These are phyloP conservation scores for Montipora capitata DNA, from an alignment of 92 coral and sea anemone genomes.

Conservation along the genomic window DNA sequence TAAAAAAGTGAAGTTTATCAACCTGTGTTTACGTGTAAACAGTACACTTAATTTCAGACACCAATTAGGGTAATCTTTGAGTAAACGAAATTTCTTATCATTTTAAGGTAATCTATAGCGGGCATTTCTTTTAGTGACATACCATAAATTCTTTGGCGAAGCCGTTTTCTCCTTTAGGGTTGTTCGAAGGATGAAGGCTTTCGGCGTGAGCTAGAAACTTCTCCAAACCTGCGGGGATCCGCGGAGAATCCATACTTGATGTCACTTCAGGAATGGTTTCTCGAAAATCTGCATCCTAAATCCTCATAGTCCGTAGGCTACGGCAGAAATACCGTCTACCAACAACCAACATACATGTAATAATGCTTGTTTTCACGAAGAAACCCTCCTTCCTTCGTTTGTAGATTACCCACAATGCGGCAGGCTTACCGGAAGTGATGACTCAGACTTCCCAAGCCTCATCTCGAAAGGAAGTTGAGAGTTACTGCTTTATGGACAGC, in stretches of 20 bases:
- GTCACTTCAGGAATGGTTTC: not conserved
- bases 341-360: too few relatives aligned
- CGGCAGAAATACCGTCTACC: not conserved
- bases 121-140: not conserved
- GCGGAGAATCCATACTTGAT: constrained; percentile 16
- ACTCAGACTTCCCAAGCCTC: not conserved
- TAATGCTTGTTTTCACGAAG: too few relatives aligned
- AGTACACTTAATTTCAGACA: not conserved
- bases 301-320: not conserved
- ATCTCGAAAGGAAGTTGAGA: not conserved
- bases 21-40: not conserved
- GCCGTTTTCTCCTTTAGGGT: constrained; percentile 81
- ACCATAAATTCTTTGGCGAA: constrained; percentile 97
- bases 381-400: not conserved
- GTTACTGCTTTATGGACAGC: too few relatives aligned
- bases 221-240: constrained; percentile 33
- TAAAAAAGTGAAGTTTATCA: not conserved
- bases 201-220: constrained; percentile 78
- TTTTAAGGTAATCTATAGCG: not conserved
- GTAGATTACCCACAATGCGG: constrained; percentile 49
- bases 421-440: constrained; percentile 32
- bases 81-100: not conserved
- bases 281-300: not conserved
- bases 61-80: not conserved
- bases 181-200: constrained; percentile 75